A percentile compares a stretch with the other conserved stretches of the same genome.
phyloP scores from a whole-genome alignment of 2,113 vertebrate genomes.

The Gavia stellata region DNA sequence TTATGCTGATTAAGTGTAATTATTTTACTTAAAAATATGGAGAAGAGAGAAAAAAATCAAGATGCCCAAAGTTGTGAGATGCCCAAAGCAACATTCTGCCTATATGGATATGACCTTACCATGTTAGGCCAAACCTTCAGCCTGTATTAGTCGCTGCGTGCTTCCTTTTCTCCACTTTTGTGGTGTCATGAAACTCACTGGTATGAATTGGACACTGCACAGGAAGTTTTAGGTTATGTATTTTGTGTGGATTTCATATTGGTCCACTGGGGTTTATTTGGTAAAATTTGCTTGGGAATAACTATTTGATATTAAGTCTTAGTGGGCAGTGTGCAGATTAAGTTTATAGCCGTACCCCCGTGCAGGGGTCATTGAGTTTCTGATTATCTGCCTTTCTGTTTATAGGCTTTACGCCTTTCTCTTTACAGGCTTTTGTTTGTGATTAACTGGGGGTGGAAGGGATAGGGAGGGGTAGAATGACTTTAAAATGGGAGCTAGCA shows the following conservation, averaged over 20 bases:
- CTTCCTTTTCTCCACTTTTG: background rate
- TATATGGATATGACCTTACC: rapidly evolving
- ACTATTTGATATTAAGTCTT: no score
- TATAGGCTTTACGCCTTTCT: background rate
- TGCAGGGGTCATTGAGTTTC: background rate
- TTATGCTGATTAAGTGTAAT: background rate
- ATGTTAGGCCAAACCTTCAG: background rate
- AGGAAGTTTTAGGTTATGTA: background rate
- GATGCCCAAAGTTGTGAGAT: background rate
- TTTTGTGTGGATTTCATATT: background rate
- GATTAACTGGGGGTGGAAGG: background rate
- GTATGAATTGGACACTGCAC: rapidly evolving
- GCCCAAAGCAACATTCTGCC: background rate
- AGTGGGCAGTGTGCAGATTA: background rate
- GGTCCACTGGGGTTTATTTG: no score
- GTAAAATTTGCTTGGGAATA: background rate
- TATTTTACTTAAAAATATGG: background rate
- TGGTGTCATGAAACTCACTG: background rate
- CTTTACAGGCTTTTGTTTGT: background rate
- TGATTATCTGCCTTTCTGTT: background rate
- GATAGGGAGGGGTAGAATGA: background rate
- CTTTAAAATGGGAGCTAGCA: background rate
- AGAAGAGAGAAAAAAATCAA: background rate
- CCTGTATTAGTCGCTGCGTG: rapidly evolving
- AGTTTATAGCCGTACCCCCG: background rate